Conservation (phyloP, 2,888 invertebrate species). For the Eupithecia exiguata region DNA sequence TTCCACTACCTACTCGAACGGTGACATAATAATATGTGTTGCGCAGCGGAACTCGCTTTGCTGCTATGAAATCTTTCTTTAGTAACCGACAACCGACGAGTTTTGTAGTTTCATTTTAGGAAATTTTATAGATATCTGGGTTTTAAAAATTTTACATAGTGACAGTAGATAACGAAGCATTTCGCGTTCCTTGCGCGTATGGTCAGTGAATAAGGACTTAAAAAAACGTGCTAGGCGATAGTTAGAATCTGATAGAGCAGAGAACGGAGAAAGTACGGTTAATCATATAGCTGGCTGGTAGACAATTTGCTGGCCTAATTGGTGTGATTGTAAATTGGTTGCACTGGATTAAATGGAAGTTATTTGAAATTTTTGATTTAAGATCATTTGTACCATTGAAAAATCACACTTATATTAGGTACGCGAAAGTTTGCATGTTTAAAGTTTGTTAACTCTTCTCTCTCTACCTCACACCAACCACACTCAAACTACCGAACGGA, state of each 20-base stretch:
- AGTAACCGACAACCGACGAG: too few relatives aligned
- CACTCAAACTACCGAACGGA: neutral
- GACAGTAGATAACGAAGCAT: neutral
- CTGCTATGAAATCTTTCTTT: too few relatives aligned
- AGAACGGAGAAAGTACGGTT: slow-evolving; percentile 41
- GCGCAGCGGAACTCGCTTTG: too few relatives aligned
- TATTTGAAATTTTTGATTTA: slow-evolving; percentile 6
- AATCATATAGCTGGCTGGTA: slow-evolving; percentile 31
- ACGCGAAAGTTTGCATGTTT: too few relatives aligned
- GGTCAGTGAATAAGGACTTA: slow-evolving; percentile 6
- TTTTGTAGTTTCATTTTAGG: too few relatives aligned
- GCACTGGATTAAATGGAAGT: slow-evolving; percentile 16
- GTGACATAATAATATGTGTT: too few relatives aligned
- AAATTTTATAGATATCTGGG: neutral
- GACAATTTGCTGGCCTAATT: slow-evolving; percentile 28
- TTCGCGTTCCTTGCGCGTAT: neutral
- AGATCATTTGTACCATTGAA: neutral
- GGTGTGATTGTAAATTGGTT: slow-evolving; percentile 19
- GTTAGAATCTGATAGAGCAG: slow-evolving; percentile 32
- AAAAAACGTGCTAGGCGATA: slow-evolving; percentile 28
- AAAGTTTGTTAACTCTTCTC: neutral
- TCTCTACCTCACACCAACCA: too few relatives aligned
- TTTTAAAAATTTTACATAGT: neutral
- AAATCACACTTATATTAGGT: neutral
- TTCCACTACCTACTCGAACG: too few relatives aligned